phyloP scores from a whole-genome alignment of 1,140 invertebrate genomes.

The Wiebesia pumilae region DNA sequence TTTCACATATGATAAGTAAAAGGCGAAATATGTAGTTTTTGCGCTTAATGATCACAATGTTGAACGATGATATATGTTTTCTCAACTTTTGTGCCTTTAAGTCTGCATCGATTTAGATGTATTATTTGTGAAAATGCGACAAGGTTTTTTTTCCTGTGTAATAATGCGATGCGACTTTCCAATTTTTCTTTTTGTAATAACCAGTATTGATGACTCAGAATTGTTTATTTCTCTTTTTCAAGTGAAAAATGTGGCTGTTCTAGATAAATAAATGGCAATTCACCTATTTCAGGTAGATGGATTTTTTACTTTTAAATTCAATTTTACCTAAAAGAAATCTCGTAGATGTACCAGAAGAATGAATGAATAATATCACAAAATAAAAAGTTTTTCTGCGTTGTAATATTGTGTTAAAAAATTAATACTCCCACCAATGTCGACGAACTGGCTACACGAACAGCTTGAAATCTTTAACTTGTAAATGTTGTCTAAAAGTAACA shows the following conservation, averaged over 20 bases:
- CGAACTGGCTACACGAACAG: background rate
- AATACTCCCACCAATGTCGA: conserved; percentile 8
- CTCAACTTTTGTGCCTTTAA: conserved; percentile 71
- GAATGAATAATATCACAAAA: conserved; percentile 42
- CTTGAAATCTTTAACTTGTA: background rate
- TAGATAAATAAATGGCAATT: conserved; percentile 68
- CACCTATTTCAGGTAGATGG: conserved; percentile 47
- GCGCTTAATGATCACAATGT: conserved; percentile 51
- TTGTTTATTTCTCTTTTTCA: conserved; percentile 65
- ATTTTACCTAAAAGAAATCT: conserved; percentile 24
- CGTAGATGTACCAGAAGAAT: conserved; percentile 26
- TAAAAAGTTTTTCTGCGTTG: conserved; percentile 47
- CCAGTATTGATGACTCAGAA: conserved; percentile 65
- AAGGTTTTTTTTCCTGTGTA: conserved; percentile 59
- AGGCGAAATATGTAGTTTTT: conserved; percentile 45
- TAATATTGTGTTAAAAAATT: conserved; percentile 36
- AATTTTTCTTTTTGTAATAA: conserved; percentile 58
- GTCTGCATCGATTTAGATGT: conserved; percentile 60
- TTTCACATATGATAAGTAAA: conserved; percentile 46
- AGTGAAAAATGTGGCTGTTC: conserved; percentile 70
- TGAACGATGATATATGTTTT: conserved; percentile 55
- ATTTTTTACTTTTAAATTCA: conserved; percentile 36
- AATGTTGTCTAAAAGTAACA: background rate
- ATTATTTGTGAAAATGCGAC: conserved; percentile 67
- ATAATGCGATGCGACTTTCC: conserved; percentile 57